Base-by-base conservation (phyloP, 2,888 invertebrate genomes). In the Nebria salina region DNA sequence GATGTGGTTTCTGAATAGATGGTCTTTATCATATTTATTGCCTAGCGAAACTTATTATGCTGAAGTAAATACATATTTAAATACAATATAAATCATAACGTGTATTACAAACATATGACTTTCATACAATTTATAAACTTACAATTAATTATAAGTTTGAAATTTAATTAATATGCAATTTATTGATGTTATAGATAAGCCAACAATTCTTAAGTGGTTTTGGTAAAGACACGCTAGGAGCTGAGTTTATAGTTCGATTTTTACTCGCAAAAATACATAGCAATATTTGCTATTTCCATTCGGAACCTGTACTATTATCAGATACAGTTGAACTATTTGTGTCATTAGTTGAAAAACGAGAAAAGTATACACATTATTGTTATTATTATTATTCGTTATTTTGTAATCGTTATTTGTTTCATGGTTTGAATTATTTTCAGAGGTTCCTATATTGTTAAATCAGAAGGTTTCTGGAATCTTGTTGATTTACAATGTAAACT, bases 1-100 rank as follows among this genome's bases (percentile, higher is more conserved):
- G 72, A 93, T 95, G 84, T 96, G 96, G 95, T 94, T 95, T 85
- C 89, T 97, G 72, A 92, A 93, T 85, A 92, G 94, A 84, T 96
- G 95, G 94, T 92, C 94, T 74, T 90, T 93, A 83, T 92, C 93
- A 0, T 97, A 95, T 86, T 89, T 96, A 82, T 89, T 94, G 85
- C 92, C 93, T 13, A 90, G 90, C 82, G 93, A 93, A 86, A 89
- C 88, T 83, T 91, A 90, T 86, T 93, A 93, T 85, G 87, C 89
- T 78, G 90, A 92, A 87, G 92, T 92, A 85, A 85, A 84, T 83
- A 81, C 7, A 43, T 43, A 8, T 43, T 54, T 13, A 54, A 13
- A 54, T 2, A 34, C 1, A 34, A 4, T 34, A 34, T 4, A 34
- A 34, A 34, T 34, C 34, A 34, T 34, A 34, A 34, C 34, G 34